phyloP scores from a whole-genome alignment of 2,888 invertebrate species.

The Geophilus truncorum region DNA sequence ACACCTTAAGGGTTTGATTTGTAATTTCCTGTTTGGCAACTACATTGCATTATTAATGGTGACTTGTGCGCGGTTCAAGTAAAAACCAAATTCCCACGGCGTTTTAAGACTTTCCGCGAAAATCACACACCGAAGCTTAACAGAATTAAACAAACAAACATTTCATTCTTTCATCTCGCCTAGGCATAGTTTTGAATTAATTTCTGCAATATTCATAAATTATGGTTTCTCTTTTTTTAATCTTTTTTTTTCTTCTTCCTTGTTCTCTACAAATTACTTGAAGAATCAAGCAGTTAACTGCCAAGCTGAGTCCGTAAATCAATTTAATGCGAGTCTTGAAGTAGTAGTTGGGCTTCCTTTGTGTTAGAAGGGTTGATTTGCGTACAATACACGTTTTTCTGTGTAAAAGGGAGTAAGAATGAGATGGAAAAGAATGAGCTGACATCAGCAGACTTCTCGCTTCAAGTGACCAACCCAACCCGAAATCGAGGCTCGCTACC shows the following conservation, averaged over 20 bases:
- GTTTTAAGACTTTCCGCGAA: no score
- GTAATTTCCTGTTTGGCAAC: not conserved
- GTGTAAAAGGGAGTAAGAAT: not conserved
- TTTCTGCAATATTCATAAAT: not conserved
- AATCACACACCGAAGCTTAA: no score
- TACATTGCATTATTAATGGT: not conserved
- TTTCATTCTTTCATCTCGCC: no score
- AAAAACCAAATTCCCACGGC: no score
- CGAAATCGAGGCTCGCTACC: not conserved
- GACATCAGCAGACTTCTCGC: constrained; percentile 11
- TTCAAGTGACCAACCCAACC: not conserved
- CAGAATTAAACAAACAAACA: no score
- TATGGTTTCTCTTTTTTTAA: not conserved
- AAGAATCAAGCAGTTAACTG: not conserved
- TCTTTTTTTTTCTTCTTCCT: not conserved
- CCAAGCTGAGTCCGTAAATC: not conserved
- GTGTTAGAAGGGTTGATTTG: not conserved
- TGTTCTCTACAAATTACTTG: no score
- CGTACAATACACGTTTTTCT: constrained; percentile 4
- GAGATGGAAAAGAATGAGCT: not conserved
- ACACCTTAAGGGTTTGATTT: not conserved
- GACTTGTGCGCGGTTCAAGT: no score
- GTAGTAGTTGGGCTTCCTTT: not conserved
- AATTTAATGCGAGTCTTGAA: not conserved
- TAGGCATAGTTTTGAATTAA: constrained; percentile 1